Base-by-base conservation (phyloP, 2,888 invertebrate species). In the Platycnemis pennipes region DNA sequence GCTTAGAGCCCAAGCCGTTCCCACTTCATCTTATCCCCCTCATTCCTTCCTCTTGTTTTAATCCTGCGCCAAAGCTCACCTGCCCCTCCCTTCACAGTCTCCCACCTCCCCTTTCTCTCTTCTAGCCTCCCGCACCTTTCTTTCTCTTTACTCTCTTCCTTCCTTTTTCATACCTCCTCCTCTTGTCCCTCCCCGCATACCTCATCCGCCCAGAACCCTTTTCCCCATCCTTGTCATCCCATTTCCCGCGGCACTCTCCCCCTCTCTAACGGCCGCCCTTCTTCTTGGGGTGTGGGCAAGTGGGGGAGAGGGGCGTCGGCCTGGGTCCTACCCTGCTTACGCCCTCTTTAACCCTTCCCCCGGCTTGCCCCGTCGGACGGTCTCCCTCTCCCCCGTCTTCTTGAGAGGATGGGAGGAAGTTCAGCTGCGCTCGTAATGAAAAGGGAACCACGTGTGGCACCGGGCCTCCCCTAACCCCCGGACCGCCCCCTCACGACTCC, bases 341-440 rank as follows among this genome's bases (percentile, higher is more conserved):
- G 49, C 49, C 63, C 63, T 63, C n/a, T 63, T 1, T n/a, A 26
- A n/a, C 63, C 37, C 86, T 44, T 44, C 42, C 22, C 42, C 86
- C 16, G 37, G 22, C 42, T 3, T 44, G 8, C 45, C n/a, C 87
- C 22, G 45, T 19, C 89, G n/a, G 53, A n/a, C 89, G 42, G 22
- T 56, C 49, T 53, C 13, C 56, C 89, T 56, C 89, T n/a, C 56
- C 49, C 7, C 42, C 56, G 7, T 63, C 63, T 22, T 63, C 63
- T 63, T 63, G 63, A 63, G 63, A n/a, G 49, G 88, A 42, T n/a
- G 88, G 89, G 56, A 22, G 89, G 89, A 53, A 89, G 42, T 89
- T 89, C 89, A 89, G 56, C 89, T 26, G 89, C 53, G 89, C 56
- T 63, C 56, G 42, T 89, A 91, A 91, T 91, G 91, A 91, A 91